Evolutionary conservation across 2,888 invertebrate species (phyloP).

Genomic region (Dichetophora obliterata): DNA sequence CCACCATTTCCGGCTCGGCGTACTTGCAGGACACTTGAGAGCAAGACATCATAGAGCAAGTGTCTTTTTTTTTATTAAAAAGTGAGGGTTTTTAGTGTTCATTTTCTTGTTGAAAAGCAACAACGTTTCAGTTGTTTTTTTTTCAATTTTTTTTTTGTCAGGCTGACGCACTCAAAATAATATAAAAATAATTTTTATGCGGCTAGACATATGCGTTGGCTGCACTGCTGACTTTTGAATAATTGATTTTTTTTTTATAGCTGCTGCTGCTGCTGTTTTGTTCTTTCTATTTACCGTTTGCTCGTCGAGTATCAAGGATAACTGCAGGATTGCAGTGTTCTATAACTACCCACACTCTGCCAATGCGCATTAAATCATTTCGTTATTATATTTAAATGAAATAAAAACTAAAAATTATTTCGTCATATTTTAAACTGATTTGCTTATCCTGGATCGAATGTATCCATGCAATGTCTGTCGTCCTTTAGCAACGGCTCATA

Average conservation of each 20-base stretch:
- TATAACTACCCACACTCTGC: too few relatives aligned
- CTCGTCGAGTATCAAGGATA: too few relatives aligned
- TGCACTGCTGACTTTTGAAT: not conserved
- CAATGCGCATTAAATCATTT: too few relatives aligned
- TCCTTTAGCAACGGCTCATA: too few relatives aligned
- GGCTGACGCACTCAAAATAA: slow-evolving; percentile 1
- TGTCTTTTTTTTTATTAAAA: not conserved
- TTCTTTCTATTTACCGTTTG: too few relatives aligned
- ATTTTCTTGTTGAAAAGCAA: not conserved
- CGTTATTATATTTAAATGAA: too few relatives aligned
- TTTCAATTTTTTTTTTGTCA: not conserved
- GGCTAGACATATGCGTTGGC: slow-evolving; percentile 30
- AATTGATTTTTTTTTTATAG: not conserved
- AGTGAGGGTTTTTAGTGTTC: not conserved
- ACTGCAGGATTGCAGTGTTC: too few relatives aligned
- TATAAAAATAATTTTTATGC: slow-evolving; percentile 22
- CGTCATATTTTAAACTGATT: not conserved
- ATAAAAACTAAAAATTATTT: too few relatives aligned
- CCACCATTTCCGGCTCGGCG: not conserved
- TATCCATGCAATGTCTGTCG: too few relatives aligned
- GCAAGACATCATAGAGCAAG: slow-evolving; percentile 1
- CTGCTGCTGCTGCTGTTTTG: too few relatives aligned
- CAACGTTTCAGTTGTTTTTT: not conserved
- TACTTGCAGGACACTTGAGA: not conserved
- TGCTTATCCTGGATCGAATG: not conserved